phyloP scores from a whole-genome alignment of 2,888 invertebrate genomes.

The Drepanosiphum platanoidis region DNA sequence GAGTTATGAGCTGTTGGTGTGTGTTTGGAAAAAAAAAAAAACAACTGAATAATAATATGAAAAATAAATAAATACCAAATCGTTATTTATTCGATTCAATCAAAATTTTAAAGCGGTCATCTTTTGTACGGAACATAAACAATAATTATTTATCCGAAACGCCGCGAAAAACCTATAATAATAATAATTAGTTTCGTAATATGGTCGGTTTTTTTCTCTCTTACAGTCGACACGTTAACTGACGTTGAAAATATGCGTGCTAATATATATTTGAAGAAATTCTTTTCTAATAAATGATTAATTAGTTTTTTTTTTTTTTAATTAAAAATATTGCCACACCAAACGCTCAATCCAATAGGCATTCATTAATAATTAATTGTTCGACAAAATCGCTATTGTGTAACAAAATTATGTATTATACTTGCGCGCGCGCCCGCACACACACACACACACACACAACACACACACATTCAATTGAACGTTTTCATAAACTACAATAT shows the following conservation, averaged over 20 bases:
- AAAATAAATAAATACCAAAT: conserved; percentile 2
- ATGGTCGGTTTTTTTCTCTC: background rate
- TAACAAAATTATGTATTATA: background rate
- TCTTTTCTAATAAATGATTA: conserved; percentile 20
- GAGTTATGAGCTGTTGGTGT: background rate
- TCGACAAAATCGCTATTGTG: conserved; percentile 26
- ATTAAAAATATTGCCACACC: conserved; percentile 33
- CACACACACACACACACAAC: too few relatives aligned
- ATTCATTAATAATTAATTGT: conserved; percentile 32
- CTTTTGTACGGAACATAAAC: background rate
- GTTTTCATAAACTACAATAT: background rate
- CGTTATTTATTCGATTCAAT: conserved; percentile 15
- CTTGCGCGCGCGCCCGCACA: too few relatives aligned
- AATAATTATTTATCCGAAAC: background rate
- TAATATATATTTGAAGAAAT: conserved; percentile 11
- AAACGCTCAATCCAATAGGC: background rate
- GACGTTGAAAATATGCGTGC: conserved; percentile 21
- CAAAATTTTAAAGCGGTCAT: background rate
- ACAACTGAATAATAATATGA: too few relatives aligned
- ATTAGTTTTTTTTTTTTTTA: conserved; percentile 25
- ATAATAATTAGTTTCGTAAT: conserved; percentile 16
- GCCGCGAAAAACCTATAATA: background rate
- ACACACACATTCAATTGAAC: background rate
- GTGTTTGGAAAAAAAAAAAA: too few relatives aligned
- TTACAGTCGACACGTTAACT: background rate